Conservation (phyloP, 2,113 vertebrate genomes). For the Syngnathus typhle region DNA sequence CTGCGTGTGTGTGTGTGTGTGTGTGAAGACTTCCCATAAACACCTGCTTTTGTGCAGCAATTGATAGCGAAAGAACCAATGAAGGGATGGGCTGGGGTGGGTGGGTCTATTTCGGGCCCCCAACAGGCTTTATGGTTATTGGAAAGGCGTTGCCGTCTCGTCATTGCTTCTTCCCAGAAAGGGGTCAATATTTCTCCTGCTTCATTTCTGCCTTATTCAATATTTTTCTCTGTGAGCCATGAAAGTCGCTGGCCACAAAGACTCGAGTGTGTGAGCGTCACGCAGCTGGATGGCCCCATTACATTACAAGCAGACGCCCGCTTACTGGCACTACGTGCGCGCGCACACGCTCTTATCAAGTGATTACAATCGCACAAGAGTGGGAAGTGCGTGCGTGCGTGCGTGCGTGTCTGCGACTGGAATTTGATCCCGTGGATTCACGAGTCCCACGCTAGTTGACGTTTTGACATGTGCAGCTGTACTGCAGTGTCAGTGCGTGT, state of each 20-base stretch:
- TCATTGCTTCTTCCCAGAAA: conserved; percentile 70
- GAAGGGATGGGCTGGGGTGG: conserved; percentile 8
- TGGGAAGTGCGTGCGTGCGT: conserved; percentile 14
- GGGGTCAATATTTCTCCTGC: conserved; percentile 77
- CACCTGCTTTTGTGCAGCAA: conserved; percentile 58
- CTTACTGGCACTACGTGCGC: conserved; percentile 52
- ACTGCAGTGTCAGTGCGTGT: background rate
- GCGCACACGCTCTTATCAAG: conserved; percentile 45
- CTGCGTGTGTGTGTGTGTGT: conserved; percentile 9
- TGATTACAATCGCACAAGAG: conserved; percentile 48
- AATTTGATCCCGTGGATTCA: conserved; percentile 1
- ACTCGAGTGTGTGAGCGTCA: conserved; percentile 19
- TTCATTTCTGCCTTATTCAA: conserved; percentile 68
- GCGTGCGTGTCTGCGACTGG: background rate
- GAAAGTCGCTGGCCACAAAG: conserved; percentile 38
- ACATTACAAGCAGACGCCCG: conserved; percentile 37
- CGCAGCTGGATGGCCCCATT: conserved; percentile 46
- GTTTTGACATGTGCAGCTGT: background rate
- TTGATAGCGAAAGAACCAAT: conserved; percentile 38
- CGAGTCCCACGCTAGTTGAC: background rate
- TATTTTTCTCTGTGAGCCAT: conserved; percentile 52
- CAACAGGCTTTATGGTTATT: conserved; percentile 75
- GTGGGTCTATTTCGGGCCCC: conserved; percentile 69
- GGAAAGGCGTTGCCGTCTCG: conserved; percentile 74
- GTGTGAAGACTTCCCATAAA: conserved; percentile 54